Evolutionary conservation across 2,888 invertebrate genomes (phyloP), one percentile per base, ranked within the genome.

Genomic region (Autographa gamma): DNA sequence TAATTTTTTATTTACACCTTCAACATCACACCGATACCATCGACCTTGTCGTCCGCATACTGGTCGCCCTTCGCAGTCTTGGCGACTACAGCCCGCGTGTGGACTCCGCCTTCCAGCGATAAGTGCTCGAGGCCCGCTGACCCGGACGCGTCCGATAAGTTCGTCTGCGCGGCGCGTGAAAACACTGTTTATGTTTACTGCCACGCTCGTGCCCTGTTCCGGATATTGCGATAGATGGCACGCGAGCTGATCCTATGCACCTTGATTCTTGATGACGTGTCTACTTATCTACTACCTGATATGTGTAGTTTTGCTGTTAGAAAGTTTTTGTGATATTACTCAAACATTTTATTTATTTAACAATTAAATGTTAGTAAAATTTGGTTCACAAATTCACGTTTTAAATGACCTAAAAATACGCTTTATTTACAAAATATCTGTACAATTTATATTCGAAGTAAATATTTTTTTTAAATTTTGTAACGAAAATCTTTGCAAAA

Each of bases 61-160:
- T 3, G 13, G 11, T 41, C 11, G 41, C 38, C 38, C 7, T 38
- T 9, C 11, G 13, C 4, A 1, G 48, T 48, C n/a, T 48, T 48
- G n/a, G 8, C 71, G 62, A 32, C 5, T 70, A 18, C 19, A 56
- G 32, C 16, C 1, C 58, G n/a, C 60, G 63, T 77, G 76, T 77
- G 76, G 59, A 59, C 73, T 60, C 69, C 60, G 70, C 83, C 80
- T 73, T 71, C 72, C 11, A 56, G 60, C 66, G 83, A 82, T 82
- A 82, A 82, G 67, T 80, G 67, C 14, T 60, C 76, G 73, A 80
- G 81, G 83, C 79, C 83, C 71, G 83, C 71, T 82, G 93, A 93
- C 93, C 93, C 93, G 93, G 93, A 93, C 92, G 83, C 89, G 62
- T 83, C 83, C 71, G 92, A 92, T 93, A 93, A 89, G 85, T 85